A percentile compares a stretch with the other conserved stretches of the same genome.
Evolutionary conservation across 2,113 vertebrate genomes (phyloP).

Genomic region (Rhipidura dahli): DNA sequence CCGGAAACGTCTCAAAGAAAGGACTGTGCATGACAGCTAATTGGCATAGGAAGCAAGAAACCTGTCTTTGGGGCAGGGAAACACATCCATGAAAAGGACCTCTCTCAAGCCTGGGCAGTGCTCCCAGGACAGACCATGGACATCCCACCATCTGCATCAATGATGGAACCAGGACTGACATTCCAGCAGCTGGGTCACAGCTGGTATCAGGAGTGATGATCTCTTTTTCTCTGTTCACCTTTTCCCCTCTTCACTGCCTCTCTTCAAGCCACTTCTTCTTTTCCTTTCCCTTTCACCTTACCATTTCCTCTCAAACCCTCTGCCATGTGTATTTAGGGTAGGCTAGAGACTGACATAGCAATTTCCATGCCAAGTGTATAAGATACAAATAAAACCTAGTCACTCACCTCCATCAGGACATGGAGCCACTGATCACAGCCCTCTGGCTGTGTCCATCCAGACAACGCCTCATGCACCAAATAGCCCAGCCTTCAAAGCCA

Average conservation of each 20-base stretch:
- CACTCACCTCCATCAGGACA: too few species aligned
- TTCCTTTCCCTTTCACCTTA: not conserved
- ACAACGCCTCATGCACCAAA: too few species aligned
- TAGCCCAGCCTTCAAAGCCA: too few species aligned
- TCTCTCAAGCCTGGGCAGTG: not conserved
- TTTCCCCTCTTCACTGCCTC: too few species aligned
- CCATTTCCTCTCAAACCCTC: too few species aligned
- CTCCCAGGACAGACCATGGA: not conserved
- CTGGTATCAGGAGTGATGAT: not conserved
- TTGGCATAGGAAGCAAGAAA: not conserved
- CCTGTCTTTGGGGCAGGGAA: not conserved
- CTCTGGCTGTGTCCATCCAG: too few species aligned
- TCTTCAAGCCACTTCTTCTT: too few species aligned
- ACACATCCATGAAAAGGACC: not conserved
- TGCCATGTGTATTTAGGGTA: not conserved
- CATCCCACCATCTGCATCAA: too few species aligned
- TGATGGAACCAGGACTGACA: not conserved
- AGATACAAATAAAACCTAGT: not conserved
- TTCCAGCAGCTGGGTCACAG: not conserved
- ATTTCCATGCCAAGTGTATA: not conserved
- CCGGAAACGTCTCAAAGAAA: not conserved
- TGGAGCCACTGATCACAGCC: too few species aligned
- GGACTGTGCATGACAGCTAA: too few species aligned
- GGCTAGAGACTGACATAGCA: not conserved
- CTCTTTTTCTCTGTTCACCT: not conserved